A percentile compares a stretch with the other conserved stretches of the same genome.
These are phyloP conservation scores for Catostylus mosaicus DNA, from an alignment of 30 jellyfish, hydroid and myxozoan genomes.

Conservation along the genomic window DNA sequence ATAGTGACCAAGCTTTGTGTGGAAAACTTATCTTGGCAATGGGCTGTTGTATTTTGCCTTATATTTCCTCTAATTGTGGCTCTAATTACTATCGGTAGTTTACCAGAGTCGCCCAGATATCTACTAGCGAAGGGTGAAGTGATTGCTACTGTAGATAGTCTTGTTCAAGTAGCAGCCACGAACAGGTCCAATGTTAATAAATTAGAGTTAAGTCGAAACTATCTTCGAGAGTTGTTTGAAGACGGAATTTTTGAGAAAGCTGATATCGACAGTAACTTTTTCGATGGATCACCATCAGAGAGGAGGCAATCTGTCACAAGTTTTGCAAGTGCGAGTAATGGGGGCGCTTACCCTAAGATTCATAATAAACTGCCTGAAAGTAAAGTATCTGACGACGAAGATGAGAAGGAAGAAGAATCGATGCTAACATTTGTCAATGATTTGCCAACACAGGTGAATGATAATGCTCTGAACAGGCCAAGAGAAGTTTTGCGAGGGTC, in stretches of 20 bases:
- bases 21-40: not conserved
- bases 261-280: too few relatives aligned
- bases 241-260: too few relatives aligned
- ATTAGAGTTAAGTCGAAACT: too few relatives aligned
- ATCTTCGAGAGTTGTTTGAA: too few relatives aligned
- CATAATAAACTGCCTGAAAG: not conserved
- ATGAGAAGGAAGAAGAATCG: not conserved
- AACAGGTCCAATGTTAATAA: not conserved
- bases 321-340: too few relatives aligned
- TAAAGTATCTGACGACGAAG: too few relatives aligned
- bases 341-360: not conserved
- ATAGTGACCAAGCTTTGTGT: not conserved
- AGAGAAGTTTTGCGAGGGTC: too few relatives aligned
- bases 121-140: not conserved
- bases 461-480: too few relatives aligned
- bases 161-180: not conserved
- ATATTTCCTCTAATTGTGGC: not conserved
- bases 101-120: conserved; percentile 1
- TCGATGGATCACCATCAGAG: too few relatives aligned
- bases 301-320: too few relatives aligned
- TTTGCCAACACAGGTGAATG: too few relatives aligned
- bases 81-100: not conserved
- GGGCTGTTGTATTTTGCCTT: not conserved
- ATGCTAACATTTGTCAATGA: too few relatives aligned
- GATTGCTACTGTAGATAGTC: not conserved